Conservation (phyloP, 2,797 vertebrate species). For the Anolis apletophallus region DNA sequence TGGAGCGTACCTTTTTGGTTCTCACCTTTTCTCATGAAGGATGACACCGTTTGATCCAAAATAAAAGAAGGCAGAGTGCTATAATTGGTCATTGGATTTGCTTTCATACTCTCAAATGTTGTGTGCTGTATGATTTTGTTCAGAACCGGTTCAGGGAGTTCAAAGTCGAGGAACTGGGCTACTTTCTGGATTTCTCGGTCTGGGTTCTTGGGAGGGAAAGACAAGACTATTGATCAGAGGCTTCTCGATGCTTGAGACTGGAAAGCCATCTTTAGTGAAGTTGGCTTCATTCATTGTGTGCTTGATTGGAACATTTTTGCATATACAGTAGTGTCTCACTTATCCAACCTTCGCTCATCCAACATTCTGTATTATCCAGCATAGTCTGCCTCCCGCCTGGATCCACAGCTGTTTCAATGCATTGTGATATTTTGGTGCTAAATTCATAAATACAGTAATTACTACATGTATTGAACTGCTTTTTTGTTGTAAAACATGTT, state of each 20-base stretch:
- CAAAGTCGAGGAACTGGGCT: constrained; percentile 25
- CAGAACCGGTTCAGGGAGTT: constrained; percentile 31
- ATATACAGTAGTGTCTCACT: too few species aligned
- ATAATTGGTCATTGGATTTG: constrained; percentile 51
- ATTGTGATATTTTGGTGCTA: too few species aligned
- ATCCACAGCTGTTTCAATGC: too few species aligned
- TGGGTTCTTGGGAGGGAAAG: constrained; percentile 41
- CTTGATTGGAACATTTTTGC: too few species aligned
- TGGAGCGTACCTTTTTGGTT: too few species aligned
- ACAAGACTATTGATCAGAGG: not conserved
- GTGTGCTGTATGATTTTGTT: constrained; percentile 37
- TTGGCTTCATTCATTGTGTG: not conserved
- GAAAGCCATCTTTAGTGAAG: not conserved
- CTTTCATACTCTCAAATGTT: constrained; percentile 52
- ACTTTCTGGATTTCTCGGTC: constrained; percentile 43
- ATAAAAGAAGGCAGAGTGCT: constrained; percentile 9
- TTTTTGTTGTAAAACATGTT: too few species aligned
- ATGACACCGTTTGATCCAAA: constrained; percentile 45
- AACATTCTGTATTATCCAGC: too few species aligned
- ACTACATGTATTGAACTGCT: too few species aligned
- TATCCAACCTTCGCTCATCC: too few species aligned
- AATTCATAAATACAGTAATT: too few species aligned
- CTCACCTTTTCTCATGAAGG: constrained; percentile 64
- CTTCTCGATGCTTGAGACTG: not conserved
- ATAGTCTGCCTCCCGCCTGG: too few species aligned